Evolutionary conservation across 2,113 vertebrate genomes (phyloP).

Genomic region (Cinclus mexicanus): DNA sequence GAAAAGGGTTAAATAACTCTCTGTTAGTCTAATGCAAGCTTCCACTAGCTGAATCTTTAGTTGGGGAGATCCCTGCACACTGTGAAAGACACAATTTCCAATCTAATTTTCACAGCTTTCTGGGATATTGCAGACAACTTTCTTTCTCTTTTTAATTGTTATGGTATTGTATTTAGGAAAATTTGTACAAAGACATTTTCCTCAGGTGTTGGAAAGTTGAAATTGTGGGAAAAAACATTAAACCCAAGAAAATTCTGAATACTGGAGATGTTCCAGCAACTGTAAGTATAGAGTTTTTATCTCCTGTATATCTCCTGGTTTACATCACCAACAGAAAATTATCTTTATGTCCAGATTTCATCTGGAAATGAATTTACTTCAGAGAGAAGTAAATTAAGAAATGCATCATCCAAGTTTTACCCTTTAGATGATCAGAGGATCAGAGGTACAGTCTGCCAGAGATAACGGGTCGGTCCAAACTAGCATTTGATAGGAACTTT

Average conservation of each 20-base stretch:
- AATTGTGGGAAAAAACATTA: background rate
- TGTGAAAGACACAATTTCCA: background rate
- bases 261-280: background rate
- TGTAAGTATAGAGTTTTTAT: background rate
- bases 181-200: background rate
- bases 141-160: background rate
- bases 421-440: background rate
- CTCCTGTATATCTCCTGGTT: background rate
- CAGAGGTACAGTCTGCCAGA: background rate
- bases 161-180: background rate
- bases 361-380: too few relatives aligned
- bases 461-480: background rate
- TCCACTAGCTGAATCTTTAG: background rate
- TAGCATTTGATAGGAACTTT: background rate
- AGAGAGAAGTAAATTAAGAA: background rate
- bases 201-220: background rate
- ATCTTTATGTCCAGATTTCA: background rate
- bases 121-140: background rate
- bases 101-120: background rate
- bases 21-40: background rate
- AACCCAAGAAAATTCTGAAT: background rate
- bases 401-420: background rate
- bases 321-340: background rate
- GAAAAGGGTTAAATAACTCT: background rate
- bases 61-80: background rate